Base-by-base conservation (phyloP, 2,888 invertebrate genomes). In the Clepsis dumicolana region DNA sequence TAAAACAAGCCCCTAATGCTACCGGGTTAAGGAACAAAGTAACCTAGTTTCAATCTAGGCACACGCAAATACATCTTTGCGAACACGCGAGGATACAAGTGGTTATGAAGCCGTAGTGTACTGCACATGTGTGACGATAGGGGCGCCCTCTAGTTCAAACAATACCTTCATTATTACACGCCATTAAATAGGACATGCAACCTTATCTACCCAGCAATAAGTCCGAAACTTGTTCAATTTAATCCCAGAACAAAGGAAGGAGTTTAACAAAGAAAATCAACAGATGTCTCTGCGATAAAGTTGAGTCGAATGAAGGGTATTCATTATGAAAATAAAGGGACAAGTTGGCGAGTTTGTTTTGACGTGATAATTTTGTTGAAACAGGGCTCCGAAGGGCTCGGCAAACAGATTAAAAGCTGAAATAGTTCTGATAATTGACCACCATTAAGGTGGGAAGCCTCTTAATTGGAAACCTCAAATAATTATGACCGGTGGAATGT, bases 101-200 rank as follows among this genome's bases (percentile, higher is more conserved):
- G 71, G 73, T 75, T 74, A 72, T 71, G 74, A 73, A 75, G 72
- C 74, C 73, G 61, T 70, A 70, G 65, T 71, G 61, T 71, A 70
- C 70, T 70, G 72, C 74, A 77, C 75, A 75, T 76, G 75, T 74
- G 76, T 57, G 48, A 21, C 54, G 64, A 72, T 72, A 72, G 65
- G 72, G 72, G 72, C 64, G 65, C 71, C 72, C 71, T 65, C 71
- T 74, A 73, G 60, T 21, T 70, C 66, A 71, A 75, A 76, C 74
- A 74, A 74, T 75, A 71, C 73, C 72, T 72, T 72, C 72, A 72
- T 72, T 72, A 72, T 64, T 32, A 53, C 48, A 24, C 63, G 27
- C 54, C 63, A 60, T 62, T 27, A 63, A 64, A 41, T 57, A 64
- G 61, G 38, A 72, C 41, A 61, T 66, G 65, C 59, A 27, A 50